phyloP scores from a whole-genome alignment of 2,888 invertebrate genomes.

The Carterocephalus palaemon region DNA sequence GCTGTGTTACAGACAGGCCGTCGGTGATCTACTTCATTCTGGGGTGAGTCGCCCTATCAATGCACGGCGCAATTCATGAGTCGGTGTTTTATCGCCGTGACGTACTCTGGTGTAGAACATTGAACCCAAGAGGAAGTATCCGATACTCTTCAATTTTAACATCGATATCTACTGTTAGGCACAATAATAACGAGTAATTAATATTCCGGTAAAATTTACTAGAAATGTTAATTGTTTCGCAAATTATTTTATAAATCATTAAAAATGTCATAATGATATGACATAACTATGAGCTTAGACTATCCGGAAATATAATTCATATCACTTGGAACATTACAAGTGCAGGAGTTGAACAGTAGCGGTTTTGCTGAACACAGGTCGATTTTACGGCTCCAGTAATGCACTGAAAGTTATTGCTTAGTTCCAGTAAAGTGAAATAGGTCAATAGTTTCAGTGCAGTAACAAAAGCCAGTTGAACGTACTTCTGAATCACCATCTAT shows the following conservation, averaged over 20 bases:
- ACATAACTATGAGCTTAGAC: background rate
- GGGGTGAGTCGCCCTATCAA: constrained; percentile 69
- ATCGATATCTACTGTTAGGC: constrained; percentile 40
- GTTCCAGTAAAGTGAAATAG: constrained; percentile 77
- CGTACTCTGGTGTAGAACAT: constrained; percentile 60
- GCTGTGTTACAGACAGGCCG: constrained; percentile 29
- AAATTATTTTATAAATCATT: no score
- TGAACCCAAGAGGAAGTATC: constrained; percentile 74
- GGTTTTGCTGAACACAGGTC: constrained; percentile 55
- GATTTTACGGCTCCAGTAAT: constrained; percentile 65
- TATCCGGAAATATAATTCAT: no score
- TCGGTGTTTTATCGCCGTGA: constrained; percentile 68
- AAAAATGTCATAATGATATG: background rate
- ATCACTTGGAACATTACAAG: no score
- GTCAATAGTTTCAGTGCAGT: constrained; percentile 77
- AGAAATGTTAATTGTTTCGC: no score
- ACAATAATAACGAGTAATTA: constrained; percentile 4
- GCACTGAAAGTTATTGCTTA: constrained; percentile 76
- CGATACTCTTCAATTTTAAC: constrained; percentile 64
- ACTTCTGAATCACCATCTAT: constrained; percentile 58
- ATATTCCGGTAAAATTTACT: no score
- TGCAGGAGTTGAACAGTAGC: constrained; percentile 32
- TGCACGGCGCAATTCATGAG: constrained; percentile 65
- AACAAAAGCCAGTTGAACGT: constrained; percentile 74
- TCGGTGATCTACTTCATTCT: constrained; percentile 45